These are phyloP conservation scores for Rhagoletis zephyria DNA, from an alignment of 1,140 invertebrate species.

Conservation along the genomic window DNA sequence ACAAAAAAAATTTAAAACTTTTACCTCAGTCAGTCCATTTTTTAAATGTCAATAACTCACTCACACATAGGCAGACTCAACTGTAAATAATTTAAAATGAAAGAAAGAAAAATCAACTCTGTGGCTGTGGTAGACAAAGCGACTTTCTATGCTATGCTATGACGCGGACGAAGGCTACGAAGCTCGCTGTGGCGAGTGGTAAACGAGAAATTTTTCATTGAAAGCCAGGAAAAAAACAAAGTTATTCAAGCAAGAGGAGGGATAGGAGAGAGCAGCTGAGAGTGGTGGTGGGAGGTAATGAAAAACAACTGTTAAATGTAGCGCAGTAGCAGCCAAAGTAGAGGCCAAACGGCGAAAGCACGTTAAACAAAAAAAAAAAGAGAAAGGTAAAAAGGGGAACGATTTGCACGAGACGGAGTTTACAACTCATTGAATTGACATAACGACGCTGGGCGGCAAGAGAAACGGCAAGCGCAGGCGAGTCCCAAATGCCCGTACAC, in stretches of 20 bases:
- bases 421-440: slow-evolving; percentile 52
- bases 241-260: slow-evolving; percentile 1
- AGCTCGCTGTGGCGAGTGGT: slow-evolving; percentile 4
- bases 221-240: slow-evolving; percentile 16
- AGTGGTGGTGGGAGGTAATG: not conserved
- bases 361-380: not conserved
- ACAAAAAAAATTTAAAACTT: not conserved
- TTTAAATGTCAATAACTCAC: slow-evolving; percentile 35
- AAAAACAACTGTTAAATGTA: slow-evolving; percentile 9
- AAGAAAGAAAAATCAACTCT: slow-evolving; percentile 16
- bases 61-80: not conserved
- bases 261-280: slow-evolving; percentile 4
- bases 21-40: slow-evolving; percentile 13
- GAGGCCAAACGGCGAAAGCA: slow-evolving; percentile 46
- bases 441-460: not conserved
- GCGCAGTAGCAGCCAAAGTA: not conserved
- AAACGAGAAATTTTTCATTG: slow-evolving; percentile 22
- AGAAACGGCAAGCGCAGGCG: not conserved
- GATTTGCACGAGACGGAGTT: slow-evolving; percentile 42
- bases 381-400: not conserved
- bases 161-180: not conserved
- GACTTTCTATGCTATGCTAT: not conserved
- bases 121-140: slow-evolving; percentile 33
- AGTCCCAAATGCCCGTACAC: not conserved
- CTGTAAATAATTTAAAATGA: not conserved